Conservation (phyloP, 35 echinoderm and acorn worm genomes). For the Nesometra sesokonis region DNA sequence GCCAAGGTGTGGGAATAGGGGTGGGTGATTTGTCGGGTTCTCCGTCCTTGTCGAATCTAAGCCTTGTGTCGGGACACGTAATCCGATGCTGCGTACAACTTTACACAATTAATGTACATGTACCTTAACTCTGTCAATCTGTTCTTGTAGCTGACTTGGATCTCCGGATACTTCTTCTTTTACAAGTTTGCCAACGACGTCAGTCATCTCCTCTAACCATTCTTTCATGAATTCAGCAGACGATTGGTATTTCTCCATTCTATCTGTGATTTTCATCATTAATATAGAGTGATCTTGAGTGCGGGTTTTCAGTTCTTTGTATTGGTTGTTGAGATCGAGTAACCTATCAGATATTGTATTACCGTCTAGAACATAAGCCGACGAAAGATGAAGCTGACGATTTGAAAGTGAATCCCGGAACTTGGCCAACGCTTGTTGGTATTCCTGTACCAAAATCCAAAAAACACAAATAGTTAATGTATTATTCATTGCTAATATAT, state of each 20-base stretch:
- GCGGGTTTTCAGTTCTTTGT: conserved; percentile 58
- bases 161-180: conserved; percentile 67
- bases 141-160: conserved; percentile 57
- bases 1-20: too few species aligned
- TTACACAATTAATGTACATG: too few species aligned
- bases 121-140: conserved; percentile 69
- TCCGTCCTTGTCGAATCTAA: too few species aligned
- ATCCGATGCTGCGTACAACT: too few species aligned
- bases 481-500: too few species aligned
- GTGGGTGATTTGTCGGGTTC: too few species aligned
- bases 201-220: conserved; percentile 69
- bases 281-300: conserved; percentile 44
- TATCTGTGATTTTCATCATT: conserved; percentile 38
- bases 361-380: conserved; percentile 52
- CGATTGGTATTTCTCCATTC: conserved; percentile 48
- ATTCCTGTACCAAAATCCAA: conserved; percentile 29
- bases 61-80: too few species aligned
- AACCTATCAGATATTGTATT: conserved; percentile 77
- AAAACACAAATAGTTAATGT: too few species aligned
- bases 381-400: conserved; percentile 80
- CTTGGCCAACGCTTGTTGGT: conserved; percentile 65
- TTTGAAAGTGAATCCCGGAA: conserved; percentile 63
- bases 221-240: conserved; percentile 51
- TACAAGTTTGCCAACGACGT: conserved; percentile 28
- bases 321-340: conserved; percentile 61